Evolutionary conservation across 2,113 vertebrate genomes (phyloP), one percentile per base, ranked within the genome.

Genomic region (Ranitomeya imitator): DNA sequence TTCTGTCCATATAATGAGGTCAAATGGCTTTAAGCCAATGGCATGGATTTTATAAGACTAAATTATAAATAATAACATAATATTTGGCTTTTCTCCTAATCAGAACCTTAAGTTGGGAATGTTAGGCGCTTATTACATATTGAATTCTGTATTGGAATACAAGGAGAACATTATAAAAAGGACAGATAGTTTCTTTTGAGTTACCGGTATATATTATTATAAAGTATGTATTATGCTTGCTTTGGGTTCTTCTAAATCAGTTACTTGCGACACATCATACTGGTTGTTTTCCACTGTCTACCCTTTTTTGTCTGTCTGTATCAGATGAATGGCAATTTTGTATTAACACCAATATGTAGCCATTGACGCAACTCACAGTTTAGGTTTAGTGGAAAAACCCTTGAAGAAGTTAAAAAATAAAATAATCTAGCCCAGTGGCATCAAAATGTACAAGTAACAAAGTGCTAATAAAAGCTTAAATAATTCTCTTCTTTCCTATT

Each of bases 391-490:
- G 67, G 67, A 76, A 15, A 88, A 77, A 31, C 69, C 67, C 78
- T 26, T 52, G 57, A 57, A 37, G 59, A 80, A 79, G 19, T 63
- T 21, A 59, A 51, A 73, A 60, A 63, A 73, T 57, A 59, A 81
- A 69, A 54, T 76, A 45, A 57, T 31, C 80, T 31, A 78, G 37
- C 71, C 80, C 57, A 78, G 31, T 31, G 26, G 55, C 37, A 57
- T 78, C 21, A 88, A 77, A 63, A 54, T 83, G n/a, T 88, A 84
- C 81, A 88, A 45, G 69, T 61, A 76, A 26, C 80, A 84, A 84
- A 88, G 87, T 88, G 81, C 73, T 74, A 65, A 69, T 26, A 87
- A 71, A 82, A 54, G 54, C 52, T 82, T 76, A 88, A 82, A 88
- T 88, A 74, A 73, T 74, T 76, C n/a, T 78, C 52, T 23, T n/a